Conservation (phyloP, 2,888 invertebrate species). For the Perizoma flavofasciatum region DNA sequence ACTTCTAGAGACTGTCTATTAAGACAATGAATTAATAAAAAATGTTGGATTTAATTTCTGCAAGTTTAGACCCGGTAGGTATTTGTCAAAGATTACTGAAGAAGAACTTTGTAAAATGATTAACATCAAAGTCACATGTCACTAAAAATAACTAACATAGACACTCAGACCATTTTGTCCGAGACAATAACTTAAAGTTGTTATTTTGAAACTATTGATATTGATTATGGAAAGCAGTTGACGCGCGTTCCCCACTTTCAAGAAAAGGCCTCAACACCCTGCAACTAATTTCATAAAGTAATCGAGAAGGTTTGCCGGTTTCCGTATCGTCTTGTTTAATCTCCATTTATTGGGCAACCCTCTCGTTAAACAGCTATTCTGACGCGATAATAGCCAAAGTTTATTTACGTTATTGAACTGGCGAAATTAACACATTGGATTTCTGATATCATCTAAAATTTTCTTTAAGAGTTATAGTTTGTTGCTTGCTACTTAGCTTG, state of each 20-base stretch:
- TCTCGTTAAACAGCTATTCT: constrained; percentile 77
- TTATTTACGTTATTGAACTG: constrained; percentile 69
- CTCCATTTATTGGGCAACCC: constrained; percentile 73
- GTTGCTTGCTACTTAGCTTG: constrained; percentile 3
- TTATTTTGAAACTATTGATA: no score
- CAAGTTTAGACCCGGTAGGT: no score
- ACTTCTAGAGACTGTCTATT: no score
- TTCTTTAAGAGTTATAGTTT: constrained; percentile 18
- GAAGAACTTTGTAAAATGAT: no score
- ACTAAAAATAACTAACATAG: no score
- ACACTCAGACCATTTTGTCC: no score
- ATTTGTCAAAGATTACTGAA: no score
- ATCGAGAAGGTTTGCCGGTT: constrained; percentile 66
- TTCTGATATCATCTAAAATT: constrained; percentile 40
- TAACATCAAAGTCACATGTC: no score
- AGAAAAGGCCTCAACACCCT: constrained; percentile 36
- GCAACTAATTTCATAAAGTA: constrained; percentile 76
- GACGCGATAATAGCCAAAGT: constrained; percentile 77
- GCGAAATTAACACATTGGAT: constrained; percentile 64
- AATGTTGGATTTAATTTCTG: no score
- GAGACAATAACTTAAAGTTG: no score
- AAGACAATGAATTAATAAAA: no score
- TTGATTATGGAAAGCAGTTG: background rate
- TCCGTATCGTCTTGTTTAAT: constrained; percentile 76
- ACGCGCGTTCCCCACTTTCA: constrained; percentile 7